Evolutionary conservation across 2,888 invertebrate species (phyloP), one percentile per base, ranked within the genome.

Genomic region (Tinea semifulvella): DNA sequence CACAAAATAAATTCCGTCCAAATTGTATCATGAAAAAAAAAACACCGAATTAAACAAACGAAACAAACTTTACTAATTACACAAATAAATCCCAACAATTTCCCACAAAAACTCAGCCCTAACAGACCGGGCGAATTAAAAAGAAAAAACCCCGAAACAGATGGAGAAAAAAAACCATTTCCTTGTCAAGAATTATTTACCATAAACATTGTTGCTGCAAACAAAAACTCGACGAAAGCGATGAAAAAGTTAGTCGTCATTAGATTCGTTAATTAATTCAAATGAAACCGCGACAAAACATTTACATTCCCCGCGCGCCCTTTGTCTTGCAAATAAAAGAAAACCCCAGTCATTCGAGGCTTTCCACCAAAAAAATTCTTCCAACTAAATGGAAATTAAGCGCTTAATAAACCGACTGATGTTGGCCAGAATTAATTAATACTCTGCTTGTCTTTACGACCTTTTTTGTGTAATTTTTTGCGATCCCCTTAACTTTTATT

Each of bases 191-290:
- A 76, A 79, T 76, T 77, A 70, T 79, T 79, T 75, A 76, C 74
- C 71, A 73, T 72, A 75, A 79, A 79, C 79, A 80, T 73, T 77
- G 80, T 77, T 75, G 75, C 67, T 60, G 61, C 54, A 56, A 53
- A 46, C 47, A 38, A 43, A 55, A 54, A 49, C 53, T 60, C 67
- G 65, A 64, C 62, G 58, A 56, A 51, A 56, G 60, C 68, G 68
- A 68, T 67, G 68, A 73, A 73, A 74, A 79, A 77, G 69, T 79
- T 74, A 58, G 65, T 63, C 65, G 65, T 77, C 77, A 80, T 80
- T 79, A 80, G 71, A 71, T 67, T 64, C 71, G 65, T 76, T 80
- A 80, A 80, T 80, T 80, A 80, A 80, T 79, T 79, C 80, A 76
- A 80, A 80, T 71, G 70, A 73, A 75, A 73, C 76, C 69, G 70